These are phyloP conservation scores for Neodiprion pinetum DNA, from an alignment of 1,140 invertebrate genomes.

Conservation along the genomic window DNA sequence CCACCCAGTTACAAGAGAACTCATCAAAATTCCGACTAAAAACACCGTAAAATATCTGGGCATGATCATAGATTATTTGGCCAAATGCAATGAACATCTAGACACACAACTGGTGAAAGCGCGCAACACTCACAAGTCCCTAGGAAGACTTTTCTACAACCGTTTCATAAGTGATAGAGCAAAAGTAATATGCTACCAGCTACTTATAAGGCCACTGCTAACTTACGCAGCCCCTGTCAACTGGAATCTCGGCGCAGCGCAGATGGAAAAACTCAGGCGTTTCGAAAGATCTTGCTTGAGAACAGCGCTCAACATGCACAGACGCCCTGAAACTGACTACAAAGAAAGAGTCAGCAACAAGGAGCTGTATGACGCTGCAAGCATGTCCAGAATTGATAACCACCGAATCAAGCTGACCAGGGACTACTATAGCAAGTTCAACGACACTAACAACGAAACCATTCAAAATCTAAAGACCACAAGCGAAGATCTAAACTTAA, in stretches of 20 bases:
- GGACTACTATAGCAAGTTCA: slow-evolving; percentile 16
- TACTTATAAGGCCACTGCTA: slow-evolving; percentile 29
- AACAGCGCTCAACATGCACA: neutral
- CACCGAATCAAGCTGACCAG: slow-evolving; percentile 17
- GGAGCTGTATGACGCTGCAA: slow-evolving; percentile 17
- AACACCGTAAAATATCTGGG: slow-evolving; percentile 10
- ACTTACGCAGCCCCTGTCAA: slow-evolving; percentile 24
- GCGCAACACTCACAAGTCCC: neutral
- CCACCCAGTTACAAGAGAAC: neutral
- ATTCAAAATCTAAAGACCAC: neutral
- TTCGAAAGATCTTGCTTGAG: slow-evolving; percentile 21
- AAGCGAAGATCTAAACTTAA: too few relatives aligned
- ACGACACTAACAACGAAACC: slow-evolving; percentile 9
- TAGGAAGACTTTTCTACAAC: slow-evolving; percentile 24
- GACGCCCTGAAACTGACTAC: slow-evolving; percentile 6
- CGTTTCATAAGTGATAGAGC: slow-evolving; percentile 18
- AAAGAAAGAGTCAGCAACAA: slow-evolving; percentile 12
- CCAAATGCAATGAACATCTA: slow-evolving; percentile 9
- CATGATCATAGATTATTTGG: slow-evolving; percentile 15
- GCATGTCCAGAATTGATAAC: slow-evolving; percentile 26
- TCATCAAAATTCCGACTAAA: neutral
- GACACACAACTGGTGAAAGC: slow-evolving; percentile 17
- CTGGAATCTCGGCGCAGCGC: slow-evolving; percentile 19
- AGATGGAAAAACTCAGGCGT: slow-evolving; percentile 10
- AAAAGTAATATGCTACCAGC: slow-evolving; percentile 29